These are phyloP conservation scores for Diaperis boleti DNA, from an alignment of 2,888 invertebrate genomes.

Conservation along the genomic window DNA sequence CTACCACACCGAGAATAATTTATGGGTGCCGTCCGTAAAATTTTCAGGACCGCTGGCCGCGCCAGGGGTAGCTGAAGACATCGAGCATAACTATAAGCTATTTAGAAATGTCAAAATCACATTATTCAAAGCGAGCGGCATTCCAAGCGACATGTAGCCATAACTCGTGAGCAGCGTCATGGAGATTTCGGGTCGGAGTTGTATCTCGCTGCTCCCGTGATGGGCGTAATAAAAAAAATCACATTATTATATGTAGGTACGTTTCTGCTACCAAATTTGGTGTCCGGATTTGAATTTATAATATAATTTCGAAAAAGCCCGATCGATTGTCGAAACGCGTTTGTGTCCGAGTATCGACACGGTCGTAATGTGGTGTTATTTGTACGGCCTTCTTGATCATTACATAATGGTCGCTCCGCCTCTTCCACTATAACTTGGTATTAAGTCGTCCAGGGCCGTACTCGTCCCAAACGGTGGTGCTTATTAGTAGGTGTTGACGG, in stretches of 20 bases:
- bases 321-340: neutral
- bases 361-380: constrained; percentile 47
- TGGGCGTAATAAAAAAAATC: constrained; percentile 23
- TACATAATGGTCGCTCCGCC: constrained; percentile 45
- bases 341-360: neutral
- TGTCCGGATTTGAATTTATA: constrained; percentile 7
- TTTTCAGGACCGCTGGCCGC: constrained; percentile 53
- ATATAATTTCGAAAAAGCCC: constrained; percentile 3
- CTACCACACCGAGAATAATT: no score
- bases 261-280: constrained; percentile 19
- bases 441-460: constrained; percentile 15
- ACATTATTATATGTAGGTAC: constrained; percentile 11
- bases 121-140: constrained; percentile 59
- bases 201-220: constrained; percentile 12
- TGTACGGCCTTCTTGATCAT: constrained; percentile 46
- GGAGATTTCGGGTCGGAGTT: constrained; percentile 36
- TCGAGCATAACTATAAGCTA: constrained; percentile 56
- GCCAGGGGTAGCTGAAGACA: constrained; percentile 56
- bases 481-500: constrained; percentile 3
- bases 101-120: constrained; percentile 61
- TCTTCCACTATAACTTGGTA: constrained; percentile 21
- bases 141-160: constrained; percentile 51
- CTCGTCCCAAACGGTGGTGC: neutral
- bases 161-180: constrained; percentile 40
- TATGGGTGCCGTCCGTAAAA: constrained; percentile 7